Percentiles rank a stretch among this genome's conserved stretches.
phyloP scores from a whole-genome alignment of 2,888 invertebrate genomes.

The Plutella xylostella region DNA sequence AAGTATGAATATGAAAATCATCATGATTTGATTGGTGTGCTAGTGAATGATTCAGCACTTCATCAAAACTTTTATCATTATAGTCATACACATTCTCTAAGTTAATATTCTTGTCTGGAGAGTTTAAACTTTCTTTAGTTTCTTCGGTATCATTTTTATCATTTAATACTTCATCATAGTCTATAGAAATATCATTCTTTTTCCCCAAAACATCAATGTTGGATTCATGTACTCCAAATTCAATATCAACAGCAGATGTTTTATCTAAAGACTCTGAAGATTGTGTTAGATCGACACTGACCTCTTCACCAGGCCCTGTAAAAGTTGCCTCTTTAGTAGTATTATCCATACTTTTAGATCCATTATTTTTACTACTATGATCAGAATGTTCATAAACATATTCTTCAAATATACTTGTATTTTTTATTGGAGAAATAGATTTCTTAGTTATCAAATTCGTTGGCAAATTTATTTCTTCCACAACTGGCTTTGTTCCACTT shows the following conservation, averaged over 20 bases:
- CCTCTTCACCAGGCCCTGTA: constrained; percentile 8
- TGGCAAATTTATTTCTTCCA: background rate
- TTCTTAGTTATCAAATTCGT: no score
- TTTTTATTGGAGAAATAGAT: constrained; percentile 1
- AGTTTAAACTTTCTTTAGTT: background rate
- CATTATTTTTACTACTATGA: constrained; percentile 17
- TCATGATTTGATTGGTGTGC: no score
- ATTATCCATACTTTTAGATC: background rate
- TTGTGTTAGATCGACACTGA: constrained; percentile 40
- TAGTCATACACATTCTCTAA: no score
- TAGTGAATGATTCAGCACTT: no score
- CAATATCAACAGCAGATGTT: background rate
- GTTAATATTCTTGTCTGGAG: no score
- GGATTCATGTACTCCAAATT: background rate
- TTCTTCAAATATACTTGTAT: constrained; percentile 33
- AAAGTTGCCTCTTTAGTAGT: constrained; percentile 5
- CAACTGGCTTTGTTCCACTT: constrained; percentile 16
- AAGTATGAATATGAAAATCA: no score
- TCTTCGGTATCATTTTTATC: background rate
- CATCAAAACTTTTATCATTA: no score
- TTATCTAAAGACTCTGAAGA: constrained; percentile 18
- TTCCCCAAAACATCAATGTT: constrained; percentile 29
- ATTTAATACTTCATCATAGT: constrained; percentile 42
- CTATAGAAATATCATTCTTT: constrained; percentile 40
- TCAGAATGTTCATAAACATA: constrained; percentile 32